Evolutionary conservation across 2,797 vertebrate species (phyloP).

Genomic region (Sebastiscus albofasciatus): DNA sequence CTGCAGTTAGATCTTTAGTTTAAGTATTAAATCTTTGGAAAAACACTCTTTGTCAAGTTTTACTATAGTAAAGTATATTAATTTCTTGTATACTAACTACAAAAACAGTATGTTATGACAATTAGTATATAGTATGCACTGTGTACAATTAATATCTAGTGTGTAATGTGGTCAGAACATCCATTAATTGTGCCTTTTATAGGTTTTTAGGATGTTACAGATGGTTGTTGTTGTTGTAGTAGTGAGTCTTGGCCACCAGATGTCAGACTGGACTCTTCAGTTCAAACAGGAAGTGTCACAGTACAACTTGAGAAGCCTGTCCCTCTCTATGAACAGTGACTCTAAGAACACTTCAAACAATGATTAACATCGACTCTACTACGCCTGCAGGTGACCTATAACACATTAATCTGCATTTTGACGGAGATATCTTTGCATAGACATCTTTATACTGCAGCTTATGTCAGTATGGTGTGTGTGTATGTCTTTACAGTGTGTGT

Average conservation of each 20-base stretch:
- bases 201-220: not conserved
- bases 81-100: not conserved
- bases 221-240: conserved; percentile 65
- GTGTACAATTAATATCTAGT: not conserved
- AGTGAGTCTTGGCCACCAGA: conserved; percentile 60
- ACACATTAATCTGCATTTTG: not conserved
- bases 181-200: not conserved
- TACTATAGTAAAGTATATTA: not conserved
- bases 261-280: conserved; percentile 56
- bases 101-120: not conserved
- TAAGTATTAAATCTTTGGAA: not conserved
- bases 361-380: not conserved
- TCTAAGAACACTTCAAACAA: not conserved
- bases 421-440: not conserved
- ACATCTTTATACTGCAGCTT: not conserved
- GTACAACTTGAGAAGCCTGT: not conserved
- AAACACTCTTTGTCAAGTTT: not conserved
- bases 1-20: not conserved
- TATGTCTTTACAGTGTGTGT: not conserved
- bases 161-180: not conserved
- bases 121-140: not conserved
- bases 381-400: not conserved
- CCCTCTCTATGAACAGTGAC: not conserved
- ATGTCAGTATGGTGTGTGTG: not conserved
- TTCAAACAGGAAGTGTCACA: conserved; percentile 4